These are phyloP conservation scores for Bucorvus abyssinicus DNA, from an alignment of 2,797 vertebrate species.

Conservation along the genomic window DNA sequence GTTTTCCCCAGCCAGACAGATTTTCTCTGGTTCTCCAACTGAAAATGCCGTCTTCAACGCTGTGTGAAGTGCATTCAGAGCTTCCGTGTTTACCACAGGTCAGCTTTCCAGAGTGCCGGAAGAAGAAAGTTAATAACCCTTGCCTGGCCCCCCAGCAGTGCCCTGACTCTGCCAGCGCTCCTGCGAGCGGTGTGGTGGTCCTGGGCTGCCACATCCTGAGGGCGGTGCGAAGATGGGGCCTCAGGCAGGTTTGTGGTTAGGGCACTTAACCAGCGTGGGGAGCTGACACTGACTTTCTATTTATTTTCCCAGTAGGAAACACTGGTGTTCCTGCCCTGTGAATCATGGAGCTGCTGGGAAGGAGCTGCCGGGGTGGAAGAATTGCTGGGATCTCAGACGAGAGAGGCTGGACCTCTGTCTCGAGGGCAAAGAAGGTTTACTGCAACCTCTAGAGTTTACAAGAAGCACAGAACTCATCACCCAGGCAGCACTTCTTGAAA, in stretches of 20 bases:
- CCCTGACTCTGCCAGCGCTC: no score
- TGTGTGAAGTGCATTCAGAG: neutral
- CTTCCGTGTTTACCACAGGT: neutral
- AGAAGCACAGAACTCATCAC: neutral
- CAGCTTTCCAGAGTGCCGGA: neutral
- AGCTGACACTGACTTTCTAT: neutral
- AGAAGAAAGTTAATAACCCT: neutral
- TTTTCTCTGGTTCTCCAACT: neutral
- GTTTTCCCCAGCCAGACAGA: neutral
- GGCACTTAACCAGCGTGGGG: neutral
- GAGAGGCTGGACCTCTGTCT: neutral
- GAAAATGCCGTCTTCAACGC: neutral
- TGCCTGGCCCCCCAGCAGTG: no score
- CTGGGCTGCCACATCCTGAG: no score
- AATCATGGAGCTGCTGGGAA: neutral
- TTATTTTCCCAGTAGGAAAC: neutral
- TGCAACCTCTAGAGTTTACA: neutral
- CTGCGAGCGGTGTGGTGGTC: no score
- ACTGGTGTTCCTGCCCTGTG: neutral
- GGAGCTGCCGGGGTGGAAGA: neutral
- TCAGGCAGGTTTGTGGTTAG: neutral
- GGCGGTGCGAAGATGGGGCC: neutral
- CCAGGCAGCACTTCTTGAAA: neutral
- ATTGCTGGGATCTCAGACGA: neutral
- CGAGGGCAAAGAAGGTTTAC: neutral